Evolutionary conservation across 2,888 invertebrate genomes (phyloP).

Genomic region (Scaptomyza parva): DNA sequence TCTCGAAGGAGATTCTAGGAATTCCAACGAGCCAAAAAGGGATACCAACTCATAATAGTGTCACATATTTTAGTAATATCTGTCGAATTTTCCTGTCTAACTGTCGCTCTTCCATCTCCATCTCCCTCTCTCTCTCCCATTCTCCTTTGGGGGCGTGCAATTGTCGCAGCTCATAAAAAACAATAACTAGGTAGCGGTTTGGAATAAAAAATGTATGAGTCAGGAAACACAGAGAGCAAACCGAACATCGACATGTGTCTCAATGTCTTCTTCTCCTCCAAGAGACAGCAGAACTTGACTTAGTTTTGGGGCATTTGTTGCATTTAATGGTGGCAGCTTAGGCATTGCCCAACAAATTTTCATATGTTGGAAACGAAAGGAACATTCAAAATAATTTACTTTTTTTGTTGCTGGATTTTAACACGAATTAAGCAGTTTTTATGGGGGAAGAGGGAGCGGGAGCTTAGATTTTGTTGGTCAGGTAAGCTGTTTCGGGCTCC

Average conservation of each 20-base stretch:
- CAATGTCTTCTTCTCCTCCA: slow-evolving; percentile 51
- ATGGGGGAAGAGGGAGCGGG: slow-evolving; percentile 31
- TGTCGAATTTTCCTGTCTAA: slow-evolving; percentile 22
- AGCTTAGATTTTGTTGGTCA: no score
- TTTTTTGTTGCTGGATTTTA: slow-evolving; percentile 36
- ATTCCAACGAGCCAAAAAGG: slow-evolving; percentile 44
- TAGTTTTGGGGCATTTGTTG: slow-evolving; percentile 33
- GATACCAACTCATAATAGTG: slow-evolving; percentile 59
- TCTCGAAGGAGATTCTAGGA: slow-evolving; percentile 43
- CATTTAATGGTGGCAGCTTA: slow-evolving; percentile 71
- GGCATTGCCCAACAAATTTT: slow-evolving; percentile 61
- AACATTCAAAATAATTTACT: slow-evolving; percentile 65
- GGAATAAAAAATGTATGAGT: slow-evolving; percentile 76
- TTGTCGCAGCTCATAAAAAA: slow-evolving; percentile 80
- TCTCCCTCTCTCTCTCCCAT: background rate
- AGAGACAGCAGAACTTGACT: slow-evolving; percentile 60
- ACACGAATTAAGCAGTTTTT: slow-evolving; percentile 70
- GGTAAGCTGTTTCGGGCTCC: slow-evolving; percentile 38
- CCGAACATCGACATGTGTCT: slow-evolving; percentile 69
- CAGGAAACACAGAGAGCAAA: slow-evolving; percentile 41
- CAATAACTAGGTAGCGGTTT: slow-evolving; percentile 61
- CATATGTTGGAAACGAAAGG: slow-evolving; percentile 46
- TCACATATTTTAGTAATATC: slow-evolving; percentile 50
- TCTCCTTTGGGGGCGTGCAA: slow-evolving; percentile 54
- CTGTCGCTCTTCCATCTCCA: background rate